Conservation (phyloP, 2,113 vertebrate genomes). For the Fukomys damarensis region DNA sequence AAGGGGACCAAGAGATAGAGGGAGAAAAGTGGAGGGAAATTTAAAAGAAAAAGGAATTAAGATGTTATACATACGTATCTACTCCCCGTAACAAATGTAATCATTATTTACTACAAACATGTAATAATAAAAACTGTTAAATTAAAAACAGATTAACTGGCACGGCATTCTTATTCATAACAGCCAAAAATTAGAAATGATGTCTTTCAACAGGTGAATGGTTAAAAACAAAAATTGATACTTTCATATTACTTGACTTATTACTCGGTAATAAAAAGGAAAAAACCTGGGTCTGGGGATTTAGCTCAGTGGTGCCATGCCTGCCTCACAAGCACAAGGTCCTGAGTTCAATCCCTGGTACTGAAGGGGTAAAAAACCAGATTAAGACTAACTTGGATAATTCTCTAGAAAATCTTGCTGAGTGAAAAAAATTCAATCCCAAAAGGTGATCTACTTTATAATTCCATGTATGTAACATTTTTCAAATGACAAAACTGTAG, state of each 20-base stretch:
- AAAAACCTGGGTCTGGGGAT: background rate
- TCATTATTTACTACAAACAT: background rate
- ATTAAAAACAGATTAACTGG: background rate
- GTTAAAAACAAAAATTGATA: background rate
- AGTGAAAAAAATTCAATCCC: background rate
- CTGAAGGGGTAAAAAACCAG: background rate
- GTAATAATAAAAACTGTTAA: background rate
- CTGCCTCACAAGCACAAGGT: too few relatives aligned
- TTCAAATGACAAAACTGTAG: background rate
- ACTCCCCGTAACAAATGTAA: background rate
- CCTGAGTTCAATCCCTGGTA: too few relatives aligned
- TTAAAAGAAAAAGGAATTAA: background rate
- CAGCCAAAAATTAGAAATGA: background rate
- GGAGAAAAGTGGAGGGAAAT: background rate
- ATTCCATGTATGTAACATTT: background rate
- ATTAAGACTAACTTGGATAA: background rate
- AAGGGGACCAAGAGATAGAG: background rate
- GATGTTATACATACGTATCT: background rate
- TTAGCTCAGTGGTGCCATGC: too few relatives aligned
- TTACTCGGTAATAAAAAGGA: constrained; percentile 17
- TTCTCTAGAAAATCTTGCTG: background rate
- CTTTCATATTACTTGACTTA: background rate
- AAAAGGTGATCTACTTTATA: background rate
- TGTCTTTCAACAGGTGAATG: constrained; percentile 3
- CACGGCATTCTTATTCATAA: background rate